Conservation (phyloP, 2,888 invertebrate species). For the Napeogenes sylphis region DNA sequence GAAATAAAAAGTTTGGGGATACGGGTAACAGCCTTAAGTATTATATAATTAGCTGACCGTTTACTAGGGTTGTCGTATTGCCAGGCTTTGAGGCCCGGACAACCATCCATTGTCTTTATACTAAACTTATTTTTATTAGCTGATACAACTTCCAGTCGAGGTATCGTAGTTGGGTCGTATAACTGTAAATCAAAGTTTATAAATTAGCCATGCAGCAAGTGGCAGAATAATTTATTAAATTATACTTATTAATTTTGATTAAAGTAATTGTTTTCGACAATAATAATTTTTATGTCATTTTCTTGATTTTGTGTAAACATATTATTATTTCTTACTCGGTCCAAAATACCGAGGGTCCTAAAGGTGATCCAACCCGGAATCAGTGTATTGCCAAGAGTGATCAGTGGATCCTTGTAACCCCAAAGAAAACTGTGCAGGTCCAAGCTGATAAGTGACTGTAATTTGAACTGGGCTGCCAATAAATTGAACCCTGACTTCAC, state of each 20-base stretch:
- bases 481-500: conserved; percentile 80
- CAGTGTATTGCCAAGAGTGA: conserved; percentile 81
- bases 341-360: conserved; percentile 84
- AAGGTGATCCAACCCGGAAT: conserved; percentile 86
- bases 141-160: conserved; percentile 39
- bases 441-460: conserved; percentile 80
- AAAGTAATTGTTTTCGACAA: no score
- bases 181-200: conserved; percentile 39
- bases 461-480: conserved; percentile 73
- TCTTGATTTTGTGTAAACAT: no score
- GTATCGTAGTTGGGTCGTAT: conserved; percentile 44
- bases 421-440: conserved; percentile 85
- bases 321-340: conserved; percentile 79
- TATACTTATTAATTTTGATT: no score
- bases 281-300: no score
- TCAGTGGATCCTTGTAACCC: conserved; percentile 88
- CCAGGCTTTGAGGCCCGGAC: conserved; percentile 43
- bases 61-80: conserved; percentile 43
- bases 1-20: no score
- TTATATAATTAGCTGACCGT: conserved; percentile 36
- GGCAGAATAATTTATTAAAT: no score
- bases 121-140: conserved; percentile 47
- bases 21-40: no score
- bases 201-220: conserved; percentile 4
- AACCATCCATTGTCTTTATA: conserved; percentile 47